Conservation (phyloP, 2,888 invertebrate species). For the Troides helena region DNA sequence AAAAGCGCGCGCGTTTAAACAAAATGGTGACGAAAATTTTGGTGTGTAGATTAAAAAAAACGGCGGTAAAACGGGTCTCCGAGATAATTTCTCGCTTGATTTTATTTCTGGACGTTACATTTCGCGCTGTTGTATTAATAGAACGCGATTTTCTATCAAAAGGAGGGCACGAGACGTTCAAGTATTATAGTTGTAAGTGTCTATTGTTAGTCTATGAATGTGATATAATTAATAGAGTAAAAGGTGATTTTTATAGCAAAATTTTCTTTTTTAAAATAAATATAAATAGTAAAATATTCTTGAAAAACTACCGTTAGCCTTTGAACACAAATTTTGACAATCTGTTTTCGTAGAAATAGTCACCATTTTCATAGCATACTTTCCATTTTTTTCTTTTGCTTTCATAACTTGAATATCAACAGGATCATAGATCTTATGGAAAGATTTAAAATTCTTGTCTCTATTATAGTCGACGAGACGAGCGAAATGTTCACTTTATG, state of each 20-base stretch:
- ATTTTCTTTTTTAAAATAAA: neutral
- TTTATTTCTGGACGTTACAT: slow-evolving; percentile 66
- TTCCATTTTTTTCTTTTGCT: too few relatives aligned
- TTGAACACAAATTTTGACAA: neutral
- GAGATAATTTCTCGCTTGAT: slow-evolving; percentile 50
- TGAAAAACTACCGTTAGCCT: neutral
- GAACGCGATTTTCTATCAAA: slow-evolving; percentile 39
- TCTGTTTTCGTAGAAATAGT: too few relatives aligned
- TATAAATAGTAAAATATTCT: neutral
- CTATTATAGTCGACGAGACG: too few relatives aligned
- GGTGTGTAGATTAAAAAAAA: slow-evolving; percentile 43
- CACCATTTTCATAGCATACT: too few relatives aligned
- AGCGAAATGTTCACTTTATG: too few relatives aligned
- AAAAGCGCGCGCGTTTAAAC: slow-evolving; percentile 40
- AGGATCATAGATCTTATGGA: too few relatives aligned
- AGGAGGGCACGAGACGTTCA: slow-evolving; percentile 44
- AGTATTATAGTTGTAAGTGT: neutral
- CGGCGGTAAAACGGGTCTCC: slow-evolving; percentile 39
- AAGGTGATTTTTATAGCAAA: too few relatives aligned
- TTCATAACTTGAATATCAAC: too few relatives aligned
- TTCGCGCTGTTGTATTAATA: slow-evolving; percentile 59
- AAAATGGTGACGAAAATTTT: slow-evolving; percentile 45
- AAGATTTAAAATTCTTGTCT: too few relatives aligned
- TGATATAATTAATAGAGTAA: neutral
- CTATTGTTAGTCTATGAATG: neutral